Evolutionary conservation across 2,888 invertebrate genomes (phyloP), one percentile per base, ranked within the genome.

Genomic region (Limnephilus marmoratus): DNA sequence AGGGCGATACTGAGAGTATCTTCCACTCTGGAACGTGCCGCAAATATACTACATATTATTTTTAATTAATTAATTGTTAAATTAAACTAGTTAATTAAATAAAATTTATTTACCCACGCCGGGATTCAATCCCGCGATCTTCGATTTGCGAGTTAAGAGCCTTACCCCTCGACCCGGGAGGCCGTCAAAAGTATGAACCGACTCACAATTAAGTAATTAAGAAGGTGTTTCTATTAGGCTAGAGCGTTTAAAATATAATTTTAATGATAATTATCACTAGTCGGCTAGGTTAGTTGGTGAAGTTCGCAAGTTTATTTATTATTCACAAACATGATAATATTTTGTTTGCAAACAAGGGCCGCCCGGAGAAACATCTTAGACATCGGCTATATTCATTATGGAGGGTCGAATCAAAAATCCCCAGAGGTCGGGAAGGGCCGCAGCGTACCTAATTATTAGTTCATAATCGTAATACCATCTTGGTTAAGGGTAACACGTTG

Each of bases 391-490:
- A 89, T 89, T 37, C 37, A 89, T 80, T 80, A 80, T 81, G 41
- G n/a, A 68, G 88, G 88, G 88, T 89, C 88, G 81, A 89, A 41
- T 80, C 88, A 89, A 37, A 86, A 45, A 34, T 80, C 68, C 88
- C 88, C n/a, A 37, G 88, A 80, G 88, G 88, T 81, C 88, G 88
- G 86, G 41, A 89, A 88, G 88, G 88, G 88, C 88, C 68, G 45
- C 88, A 89, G 80, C 68, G 41, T 89, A 89, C 81, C 88, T 89
- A 89, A 89, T 89, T 89, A 89, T 89, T 89, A 89, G 88, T 89
- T 89, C 81, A 89, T 89, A 89, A 89, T 89, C 81, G 88, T 89
- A 89, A 89, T 89, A 89, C 88, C 88, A 89, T 89, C 88, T 89
- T 80, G 80, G 88, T 37, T n/a, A 24, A 89, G 88, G 88, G 88